phyloP scores from a whole-genome alignment of 2,888 invertebrate genomes.

The Lepidocyrtinus sp. region DNA sequence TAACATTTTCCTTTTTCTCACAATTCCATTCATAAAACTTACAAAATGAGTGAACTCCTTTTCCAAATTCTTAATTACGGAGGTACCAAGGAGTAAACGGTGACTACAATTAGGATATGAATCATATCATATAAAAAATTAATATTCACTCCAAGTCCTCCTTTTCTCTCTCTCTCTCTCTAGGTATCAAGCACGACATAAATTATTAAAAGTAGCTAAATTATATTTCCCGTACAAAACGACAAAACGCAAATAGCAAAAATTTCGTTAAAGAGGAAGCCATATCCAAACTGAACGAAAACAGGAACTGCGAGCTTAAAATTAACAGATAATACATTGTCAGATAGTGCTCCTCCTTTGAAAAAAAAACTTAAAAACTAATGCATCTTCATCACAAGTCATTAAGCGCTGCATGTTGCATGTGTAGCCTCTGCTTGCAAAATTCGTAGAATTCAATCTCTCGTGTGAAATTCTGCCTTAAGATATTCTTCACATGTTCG shows the following conservation, averaged over 20 bases:
- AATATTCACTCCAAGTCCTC: too few relatives aligned
- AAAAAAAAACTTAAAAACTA: background rate
- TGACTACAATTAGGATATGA: too few relatives aligned
- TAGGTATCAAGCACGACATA: background rate
- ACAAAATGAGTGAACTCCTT: background rate
- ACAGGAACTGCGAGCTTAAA: background rate
- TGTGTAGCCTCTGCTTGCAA: slow-evolving; percentile 86
- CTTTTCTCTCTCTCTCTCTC: too few relatives aligned
- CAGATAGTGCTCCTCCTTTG: too few relatives aligned
- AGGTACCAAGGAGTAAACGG: too few relatives aligned
- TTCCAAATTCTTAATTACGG: background rate
- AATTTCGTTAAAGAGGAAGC: background rate
- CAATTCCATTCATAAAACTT: background rate
- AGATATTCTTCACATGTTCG: slow-evolving; percentile 87
- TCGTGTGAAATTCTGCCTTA: slow-evolving; percentile 87
- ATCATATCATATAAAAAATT: too few relatives aligned
- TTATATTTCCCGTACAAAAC: too few relatives aligned
- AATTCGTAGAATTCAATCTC: slow-evolving; percentile 95
- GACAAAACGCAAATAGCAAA: too few relatives aligned
- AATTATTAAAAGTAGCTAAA: background rate
- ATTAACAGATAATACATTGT: background rate
- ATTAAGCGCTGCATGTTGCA: slow-evolving; percentile 80
- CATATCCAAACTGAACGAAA: background rate
- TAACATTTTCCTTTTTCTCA: background rate
- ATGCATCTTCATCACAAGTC: slow-evolving; percentile 26